These are phyloP conservation scores for Lepidocyrtoides sp. DNA, from an alignment of 2,888 invertebrate genomes.

Conservation along the genomic window DNA sequence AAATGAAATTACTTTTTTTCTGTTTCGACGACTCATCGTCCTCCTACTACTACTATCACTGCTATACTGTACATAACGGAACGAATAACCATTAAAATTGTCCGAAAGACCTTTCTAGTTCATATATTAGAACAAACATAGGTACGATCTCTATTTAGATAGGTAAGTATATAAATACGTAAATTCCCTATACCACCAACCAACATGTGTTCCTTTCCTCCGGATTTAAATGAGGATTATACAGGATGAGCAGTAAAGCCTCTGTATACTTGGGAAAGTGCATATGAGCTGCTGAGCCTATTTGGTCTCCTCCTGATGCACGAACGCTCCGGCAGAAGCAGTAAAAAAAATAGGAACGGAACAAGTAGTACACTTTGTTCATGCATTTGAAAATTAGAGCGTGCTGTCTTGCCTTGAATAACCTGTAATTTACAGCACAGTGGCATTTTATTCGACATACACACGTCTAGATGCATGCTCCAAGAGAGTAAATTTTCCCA, in stretches of 20 bases:
- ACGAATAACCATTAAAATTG: constrained; percentile 33
- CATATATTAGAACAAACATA: too few species aligned
- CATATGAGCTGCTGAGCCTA: too few species aligned
- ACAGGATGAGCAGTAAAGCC: constrained; percentile 18
- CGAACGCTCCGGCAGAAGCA: too few species aligned
- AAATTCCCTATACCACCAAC: too few species aligned
- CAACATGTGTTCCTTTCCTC: neutral
- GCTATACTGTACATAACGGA: neutral
- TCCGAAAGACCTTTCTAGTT: constrained; percentile 1
- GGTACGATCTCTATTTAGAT: too few species aligned
- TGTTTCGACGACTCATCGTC: neutral
- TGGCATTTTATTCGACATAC: neutral
- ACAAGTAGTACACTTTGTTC: neutral
- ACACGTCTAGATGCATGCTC: neutral
- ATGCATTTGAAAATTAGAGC: neutral
- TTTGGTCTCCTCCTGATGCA: too few species aligned
- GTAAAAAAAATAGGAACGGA: too few species aligned
- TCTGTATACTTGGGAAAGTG: neutral
- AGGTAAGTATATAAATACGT: neutral
- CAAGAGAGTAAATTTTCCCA: neutral
- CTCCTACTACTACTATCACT: neutral
- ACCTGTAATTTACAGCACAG: neutral
- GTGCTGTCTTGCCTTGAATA: neutral
- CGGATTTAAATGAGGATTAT: constrained; percentile 60
- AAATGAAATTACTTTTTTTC: constrained; percentile 48